Evolutionary conservation across 2,113 vertebrate species (phyloP).

Genomic region (Grammomys surdaster): DNA sequence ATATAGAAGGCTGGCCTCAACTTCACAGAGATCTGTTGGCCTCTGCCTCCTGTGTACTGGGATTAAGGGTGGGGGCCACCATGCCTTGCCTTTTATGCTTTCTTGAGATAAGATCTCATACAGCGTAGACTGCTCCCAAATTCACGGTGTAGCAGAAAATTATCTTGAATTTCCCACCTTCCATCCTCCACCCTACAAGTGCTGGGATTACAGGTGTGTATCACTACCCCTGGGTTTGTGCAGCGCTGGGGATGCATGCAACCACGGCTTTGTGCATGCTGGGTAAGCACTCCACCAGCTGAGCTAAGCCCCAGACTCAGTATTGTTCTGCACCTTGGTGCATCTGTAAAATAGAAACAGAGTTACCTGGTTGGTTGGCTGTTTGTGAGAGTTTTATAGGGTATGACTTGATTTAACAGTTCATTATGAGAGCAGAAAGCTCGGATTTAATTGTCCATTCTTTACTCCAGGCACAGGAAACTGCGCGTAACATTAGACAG

Average conservation of each 20-base stretch:
- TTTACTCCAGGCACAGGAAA: neutral
- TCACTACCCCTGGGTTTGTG: neutral
- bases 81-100: neutral
- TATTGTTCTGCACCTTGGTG: neutral
- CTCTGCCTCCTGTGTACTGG: neutral
- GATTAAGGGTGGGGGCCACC: too few species aligned
- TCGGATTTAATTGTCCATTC: neutral
- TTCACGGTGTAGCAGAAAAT: neutral
- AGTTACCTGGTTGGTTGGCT: neutral
- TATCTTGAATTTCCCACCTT: neutral
- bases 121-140: neutral
- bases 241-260: neutral
- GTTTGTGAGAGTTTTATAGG: slow-evolving; percentile 23
- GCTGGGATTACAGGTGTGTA: neutral
- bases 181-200: too few species aligned
- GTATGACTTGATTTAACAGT: neutral
- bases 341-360: neutral
- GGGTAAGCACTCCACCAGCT: neutral
- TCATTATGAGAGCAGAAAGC: neutral
- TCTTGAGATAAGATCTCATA: neutral
- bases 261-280: neutral
- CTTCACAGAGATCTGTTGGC: neutral
- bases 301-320: neutral
- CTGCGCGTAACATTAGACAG: neutral
- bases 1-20: neutral